Percentiles rank a stretch among this genome's conserved stretches.
Conservation (phyloP, 2,113 vertebrate species). For the Ceuthmochares aereus region DNA sequence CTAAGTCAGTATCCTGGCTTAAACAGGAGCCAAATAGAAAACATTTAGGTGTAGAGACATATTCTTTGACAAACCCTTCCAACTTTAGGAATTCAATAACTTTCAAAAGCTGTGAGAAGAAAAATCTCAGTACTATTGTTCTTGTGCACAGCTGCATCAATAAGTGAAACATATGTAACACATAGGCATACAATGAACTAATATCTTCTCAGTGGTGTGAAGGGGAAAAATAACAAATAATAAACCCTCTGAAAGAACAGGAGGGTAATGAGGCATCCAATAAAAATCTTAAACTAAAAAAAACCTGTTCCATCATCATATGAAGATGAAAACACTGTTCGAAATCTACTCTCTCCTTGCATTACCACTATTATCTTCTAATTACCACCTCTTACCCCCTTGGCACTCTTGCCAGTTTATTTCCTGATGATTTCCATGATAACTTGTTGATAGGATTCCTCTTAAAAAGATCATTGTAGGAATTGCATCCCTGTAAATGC, state of each 20-base stretch:
- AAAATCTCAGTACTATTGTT: not conserved
- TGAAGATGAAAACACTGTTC: not conserved
- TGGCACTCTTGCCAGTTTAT: not conserved
- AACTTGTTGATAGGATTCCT: not conserved
- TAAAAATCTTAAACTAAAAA: not conserved
- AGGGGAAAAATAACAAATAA: not conserved
- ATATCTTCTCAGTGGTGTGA: not conserved
- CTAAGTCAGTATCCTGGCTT: not conserved
- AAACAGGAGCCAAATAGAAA: not conserved
- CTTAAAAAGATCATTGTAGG: not conserved
- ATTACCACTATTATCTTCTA: not conserved
- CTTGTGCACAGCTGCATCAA: not conserved
- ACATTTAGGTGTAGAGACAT: not conserved
- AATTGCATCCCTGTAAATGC: not conserved
- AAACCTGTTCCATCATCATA: not conserved
- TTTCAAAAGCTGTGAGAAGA: not conserved
- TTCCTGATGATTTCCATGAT: not conserved
- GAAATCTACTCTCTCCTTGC: not conserved
- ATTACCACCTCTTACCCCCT: not conserved
- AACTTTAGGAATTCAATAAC: not conserved
- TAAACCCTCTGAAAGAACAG: not conserved
- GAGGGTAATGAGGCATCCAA: not conserved
- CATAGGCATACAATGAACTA: not conserved
- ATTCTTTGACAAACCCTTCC: not conserved
- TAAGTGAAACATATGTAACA: not conserved